These are phyloP conservation scores for Desmophyllum pertusum DNA, from an alignment of 92 coral and sea anemone genomes.

Conservation along the genomic window DNA sequence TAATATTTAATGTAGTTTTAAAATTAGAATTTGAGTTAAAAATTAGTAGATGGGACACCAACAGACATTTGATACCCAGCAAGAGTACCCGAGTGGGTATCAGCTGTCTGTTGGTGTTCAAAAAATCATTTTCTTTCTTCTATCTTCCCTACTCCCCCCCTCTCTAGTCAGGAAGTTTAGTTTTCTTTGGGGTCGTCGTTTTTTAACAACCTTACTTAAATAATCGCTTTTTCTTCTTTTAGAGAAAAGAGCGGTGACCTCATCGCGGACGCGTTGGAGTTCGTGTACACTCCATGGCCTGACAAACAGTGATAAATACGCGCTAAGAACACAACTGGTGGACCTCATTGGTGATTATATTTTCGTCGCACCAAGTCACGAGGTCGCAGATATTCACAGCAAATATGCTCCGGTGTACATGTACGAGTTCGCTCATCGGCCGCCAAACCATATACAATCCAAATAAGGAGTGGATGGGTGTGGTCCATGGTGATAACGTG, in stretches of 20 bases:
- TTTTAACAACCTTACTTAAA: no score
- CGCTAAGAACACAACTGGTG: slow-evolving; percentile 38
- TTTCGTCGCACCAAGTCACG: slow-evolving; percentile 55
- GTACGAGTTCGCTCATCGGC: slow-evolving; percentile 41
- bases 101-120: no score
- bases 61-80: no score
- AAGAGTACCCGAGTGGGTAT: no score
- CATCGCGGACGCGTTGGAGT: slow-evolving; percentile 56
- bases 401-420: slow-evolving; percentile 42
- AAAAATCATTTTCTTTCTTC: no score
- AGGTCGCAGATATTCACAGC: slow-evolving; percentile 46
- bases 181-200: no score
- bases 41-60: no score
- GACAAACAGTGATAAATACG: slow-evolving; percentile 24
- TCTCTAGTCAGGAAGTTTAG: no score
- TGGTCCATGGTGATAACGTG: slow-evolving; percentile 14
- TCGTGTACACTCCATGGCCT: slow-evolving; percentile 60
- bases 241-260: slow-evolving; percentile 20
- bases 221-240: background rate
- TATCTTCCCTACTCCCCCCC: no score
- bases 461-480: slow-evolving; percentile 31
- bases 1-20: no score
- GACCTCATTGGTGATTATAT: slow-evolving; percentile 49
- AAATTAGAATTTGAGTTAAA: no score
- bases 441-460: background rate